A percentile compares a stretch with the other conserved stretches of the same genome.
Evolutionary conservation across 2,113 vertebrate species (phyloP).

Genomic region (Phyllopteryx taeniolatus): DNA sequence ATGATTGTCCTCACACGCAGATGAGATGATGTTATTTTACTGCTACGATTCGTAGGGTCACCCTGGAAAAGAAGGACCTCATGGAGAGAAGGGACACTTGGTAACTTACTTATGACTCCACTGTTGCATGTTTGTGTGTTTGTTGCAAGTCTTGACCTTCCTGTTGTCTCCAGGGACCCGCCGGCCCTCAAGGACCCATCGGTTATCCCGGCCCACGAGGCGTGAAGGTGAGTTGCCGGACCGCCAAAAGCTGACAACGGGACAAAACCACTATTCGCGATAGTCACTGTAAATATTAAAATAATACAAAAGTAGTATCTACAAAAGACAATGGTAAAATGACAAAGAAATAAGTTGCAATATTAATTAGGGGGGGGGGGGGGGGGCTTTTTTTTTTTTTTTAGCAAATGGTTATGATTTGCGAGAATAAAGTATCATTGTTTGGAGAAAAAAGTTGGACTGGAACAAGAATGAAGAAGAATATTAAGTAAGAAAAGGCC

Average conservation of each 20-base stretch:
- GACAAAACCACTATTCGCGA: not conserved
- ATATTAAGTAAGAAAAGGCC: too few relatives aligned
- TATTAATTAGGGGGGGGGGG: too few relatives aligned
- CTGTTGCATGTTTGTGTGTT: not conserved
- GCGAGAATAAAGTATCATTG: too few relatives aligned
- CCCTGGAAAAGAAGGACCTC: slow-evolving; percentile 94
- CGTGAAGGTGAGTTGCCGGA: slow-evolving; percentile 84
- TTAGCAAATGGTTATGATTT: too few relatives aligned
- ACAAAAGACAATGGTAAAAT: too few relatives aligned
- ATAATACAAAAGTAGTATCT: too few relatives aligned
- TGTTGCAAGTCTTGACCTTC: slow-evolving; percentile 21
- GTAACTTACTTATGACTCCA: slow-evolving; percentile 58
- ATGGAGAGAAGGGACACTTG: slow-evolving; percentile 90
- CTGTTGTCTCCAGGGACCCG: slow-evolving; percentile 79
- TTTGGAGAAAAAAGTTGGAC: too few relatives aligned
- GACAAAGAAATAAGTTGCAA: too few relatives aligned
- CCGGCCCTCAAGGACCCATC: slow-evolving; percentile 91
- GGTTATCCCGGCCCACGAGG: slow-evolving; percentile 93
- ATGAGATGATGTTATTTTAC: slow-evolving; percentile 45
- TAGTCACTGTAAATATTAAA: too few relatives aligned
- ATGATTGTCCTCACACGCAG: slow-evolving; percentile 44
- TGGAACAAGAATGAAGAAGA: too few relatives aligned
- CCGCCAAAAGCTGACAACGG: not conserved
- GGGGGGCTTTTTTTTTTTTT: too few relatives aligned
- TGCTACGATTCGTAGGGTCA: slow-evolving; percentile 81